A percentile compares a stretch with the other conserved stretches of the same genome.
phyloP scores from a whole-genome alignment of 1,140 invertebrate genomes.

The Drosophila auraria region DNA sequence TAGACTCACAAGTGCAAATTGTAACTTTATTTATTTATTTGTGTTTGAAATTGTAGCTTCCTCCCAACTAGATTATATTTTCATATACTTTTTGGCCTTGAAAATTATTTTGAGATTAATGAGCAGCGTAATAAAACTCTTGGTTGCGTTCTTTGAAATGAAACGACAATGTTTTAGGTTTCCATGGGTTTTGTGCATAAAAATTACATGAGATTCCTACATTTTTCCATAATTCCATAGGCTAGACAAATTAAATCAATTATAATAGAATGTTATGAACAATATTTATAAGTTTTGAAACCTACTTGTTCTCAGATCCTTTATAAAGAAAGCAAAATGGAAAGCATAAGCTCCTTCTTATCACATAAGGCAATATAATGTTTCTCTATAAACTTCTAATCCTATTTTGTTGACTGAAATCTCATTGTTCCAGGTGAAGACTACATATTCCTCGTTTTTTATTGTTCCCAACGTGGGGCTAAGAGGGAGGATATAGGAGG shows the following conservation, averaged over 20 bases:
- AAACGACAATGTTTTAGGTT: background rate
- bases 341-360: background rate
- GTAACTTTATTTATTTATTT: background rate
- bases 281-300: too few species aligned
- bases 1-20: background rate
- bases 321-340: background rate
- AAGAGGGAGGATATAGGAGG: background rate
- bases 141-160: background rate
- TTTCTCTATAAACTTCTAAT: background rate
- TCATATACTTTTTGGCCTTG: too few species aligned
- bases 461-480: background rate
- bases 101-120: background rate
- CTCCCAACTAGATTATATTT: too few species aligned
- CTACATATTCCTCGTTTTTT: background rate
- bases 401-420: background rate
- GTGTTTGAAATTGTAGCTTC: too few species aligned
- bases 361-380: background rate
- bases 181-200: background rate
- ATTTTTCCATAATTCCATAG: too few species aligned
- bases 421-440: conserved; percentile 3
- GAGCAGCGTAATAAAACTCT: background rate
- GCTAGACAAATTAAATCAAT: too few species aligned
- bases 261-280: too few species aligned
- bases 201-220: too few species aligned
- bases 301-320: background rate